Evolutionary conservation across 2,888 invertebrate species (phyloP).

Genomic region (Eilema griseolum): DNA sequence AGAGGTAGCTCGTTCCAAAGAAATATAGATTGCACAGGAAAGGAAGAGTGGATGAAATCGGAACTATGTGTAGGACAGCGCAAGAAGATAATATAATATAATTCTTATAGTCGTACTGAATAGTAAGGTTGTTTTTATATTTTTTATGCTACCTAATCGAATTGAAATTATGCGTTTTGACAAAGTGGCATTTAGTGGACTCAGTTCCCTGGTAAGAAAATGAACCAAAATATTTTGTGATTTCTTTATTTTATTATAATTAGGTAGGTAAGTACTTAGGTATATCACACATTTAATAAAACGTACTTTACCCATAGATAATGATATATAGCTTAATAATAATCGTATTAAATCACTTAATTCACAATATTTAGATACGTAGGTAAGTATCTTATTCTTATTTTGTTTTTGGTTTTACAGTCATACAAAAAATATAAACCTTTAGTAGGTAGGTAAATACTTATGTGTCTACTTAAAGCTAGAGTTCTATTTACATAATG

Average conservation of each 20-base stretch:
- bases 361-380: background rate
- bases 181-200: no score
- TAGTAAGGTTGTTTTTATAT: no score
- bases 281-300: background rate
- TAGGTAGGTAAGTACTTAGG: background rate
- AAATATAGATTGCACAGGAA: no score
- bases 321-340: background rate
- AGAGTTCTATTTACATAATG: background rate
- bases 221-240: background rate
- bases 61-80: no score
- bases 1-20: no score
- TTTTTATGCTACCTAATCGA: no score
- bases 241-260: background rate
- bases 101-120: no score
- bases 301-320: background rate
- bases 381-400: background rate
- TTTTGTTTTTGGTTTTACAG: slow-evolving; percentile 16
- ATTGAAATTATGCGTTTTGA: no score
- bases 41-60: no score
- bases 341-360: background rate
- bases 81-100: no score
- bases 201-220: background rate
- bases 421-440: background rate
- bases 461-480: background rate
- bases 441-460: background rate